Evolutionary conservation across 2,113 vertebrate genomes (phyloP).

Genomic region (Hiodon tergisus): DNA sequence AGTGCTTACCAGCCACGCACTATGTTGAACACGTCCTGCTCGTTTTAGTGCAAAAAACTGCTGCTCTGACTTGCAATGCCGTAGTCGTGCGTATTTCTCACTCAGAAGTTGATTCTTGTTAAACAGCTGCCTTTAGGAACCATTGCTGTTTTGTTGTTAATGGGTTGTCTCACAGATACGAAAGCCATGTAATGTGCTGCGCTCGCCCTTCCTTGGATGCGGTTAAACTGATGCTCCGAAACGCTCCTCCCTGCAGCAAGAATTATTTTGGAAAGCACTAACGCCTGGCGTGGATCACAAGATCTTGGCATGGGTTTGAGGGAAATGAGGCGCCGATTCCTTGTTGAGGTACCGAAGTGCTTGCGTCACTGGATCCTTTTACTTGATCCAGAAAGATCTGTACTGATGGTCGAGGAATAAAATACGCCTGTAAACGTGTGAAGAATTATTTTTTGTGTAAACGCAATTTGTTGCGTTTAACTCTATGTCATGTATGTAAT

Average conservation of each 20-base stretch:
- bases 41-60: slow-evolving; percentile 21
- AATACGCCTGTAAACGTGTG: too few species aligned
- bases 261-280: slow-evolving; percentile 6
- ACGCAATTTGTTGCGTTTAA: too few species aligned
- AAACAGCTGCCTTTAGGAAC: background rate
- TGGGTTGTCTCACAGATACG: background rate
- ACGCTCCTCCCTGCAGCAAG: slow-evolving; percentile 30
- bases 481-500: too few species aligned
- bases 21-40: slow-evolving; percentile 12
- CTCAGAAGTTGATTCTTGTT: too few species aligned
- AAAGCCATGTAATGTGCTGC: background rate
- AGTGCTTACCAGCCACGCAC: slow-evolving; percentile 13
- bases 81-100: background rate
- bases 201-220: slow-evolving; percentile 15
- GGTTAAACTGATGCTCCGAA: slow-evolving; percentile 16
- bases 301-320: background rate
- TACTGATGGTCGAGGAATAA: too few species aligned
- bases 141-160: background rate
- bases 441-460: too few species aligned
- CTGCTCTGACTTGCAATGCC: background rate
- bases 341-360: background rate
- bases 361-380: background rate
- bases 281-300: slow-evolving; percentile 15
- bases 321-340: background rate
- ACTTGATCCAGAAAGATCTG: too few species aligned